Conservation (phyloP, 1,140 invertebrate species). For the Drosophila guanche region DNA sequence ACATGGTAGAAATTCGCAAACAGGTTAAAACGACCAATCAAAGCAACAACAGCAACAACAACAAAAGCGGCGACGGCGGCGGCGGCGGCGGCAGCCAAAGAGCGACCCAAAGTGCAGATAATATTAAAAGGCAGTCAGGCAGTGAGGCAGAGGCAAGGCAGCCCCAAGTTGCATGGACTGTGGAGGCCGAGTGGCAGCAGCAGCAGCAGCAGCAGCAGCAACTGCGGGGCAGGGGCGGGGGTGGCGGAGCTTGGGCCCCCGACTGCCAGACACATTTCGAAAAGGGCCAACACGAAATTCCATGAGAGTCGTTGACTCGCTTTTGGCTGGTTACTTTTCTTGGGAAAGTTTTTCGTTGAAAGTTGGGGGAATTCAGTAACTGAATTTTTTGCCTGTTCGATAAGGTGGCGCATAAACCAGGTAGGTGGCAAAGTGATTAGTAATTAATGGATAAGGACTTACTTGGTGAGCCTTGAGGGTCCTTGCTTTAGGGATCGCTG, state of each 20-base stretch:
- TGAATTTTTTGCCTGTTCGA: conserved; percentile 58
- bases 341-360: conserved; percentile 80
- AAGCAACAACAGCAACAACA: conserved; percentile 66
- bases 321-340: conserved; percentile 75
- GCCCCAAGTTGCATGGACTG: conserved; percentile 44
- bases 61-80: conserved; percentile 12
- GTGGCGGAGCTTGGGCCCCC: conserved; percentile 42
- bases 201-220: too few relatives aligned
- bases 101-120: conserved; percentile 73
- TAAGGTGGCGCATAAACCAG: conserved; percentile 41
- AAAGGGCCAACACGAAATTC: conserved; percentile 82
- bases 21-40: conserved; percentile 81
- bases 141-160: conserved; percentile 21
- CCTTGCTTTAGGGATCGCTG: neutral
- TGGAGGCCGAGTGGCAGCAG: neutral
- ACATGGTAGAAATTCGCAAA: conserved; percentile 82
- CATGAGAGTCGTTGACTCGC: conserved; percentile 77
- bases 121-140: conserved; percentile 79
- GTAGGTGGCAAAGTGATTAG: conserved; percentile 37
- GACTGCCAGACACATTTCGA: conserved; percentile 75
- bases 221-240: conserved; percentile 1
- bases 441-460: conserved; percentile 44
- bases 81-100: conserved; percentile 75
- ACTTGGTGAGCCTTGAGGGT: conserved; percentile 4
- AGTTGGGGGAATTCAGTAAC: conserved; percentile 50